Conservation (phyloP, 2,797 vertebrate species). For the Calcarius lapponicus region DNA sequence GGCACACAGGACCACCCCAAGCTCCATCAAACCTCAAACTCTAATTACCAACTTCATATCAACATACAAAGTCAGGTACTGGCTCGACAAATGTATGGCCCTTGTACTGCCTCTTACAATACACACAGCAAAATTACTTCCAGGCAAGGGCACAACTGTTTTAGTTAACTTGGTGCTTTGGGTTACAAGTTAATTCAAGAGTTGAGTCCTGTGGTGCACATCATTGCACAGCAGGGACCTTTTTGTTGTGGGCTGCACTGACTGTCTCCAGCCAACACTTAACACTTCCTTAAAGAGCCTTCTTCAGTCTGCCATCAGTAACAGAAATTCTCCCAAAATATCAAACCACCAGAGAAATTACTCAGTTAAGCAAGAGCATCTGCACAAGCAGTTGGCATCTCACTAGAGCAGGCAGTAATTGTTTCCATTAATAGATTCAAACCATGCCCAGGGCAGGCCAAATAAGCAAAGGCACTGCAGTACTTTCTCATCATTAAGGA, state of each 20-base stretch:
- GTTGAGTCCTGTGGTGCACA: not conserved
- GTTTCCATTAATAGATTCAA: constrained; percentile 56
- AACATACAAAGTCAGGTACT: not conserved
- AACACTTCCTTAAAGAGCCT: not conserved
- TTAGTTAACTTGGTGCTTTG: not conserved
- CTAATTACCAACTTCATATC: not conserved
- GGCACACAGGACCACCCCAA: not conserved
- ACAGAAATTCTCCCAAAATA: not conserved
- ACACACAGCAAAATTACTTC: not conserved
- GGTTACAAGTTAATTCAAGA: not conserved
- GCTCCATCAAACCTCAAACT: not conserved
- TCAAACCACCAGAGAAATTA: not conserved
- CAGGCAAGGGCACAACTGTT: not conserved
- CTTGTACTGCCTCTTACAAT: not conserved
- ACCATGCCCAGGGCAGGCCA: not conserved
- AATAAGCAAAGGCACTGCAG: not conserved
- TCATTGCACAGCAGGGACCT: not conserved
- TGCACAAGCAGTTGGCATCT: constrained; percentile 27
- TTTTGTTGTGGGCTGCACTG: not conserved
- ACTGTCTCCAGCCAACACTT: not conserved
- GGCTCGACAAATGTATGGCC: not conserved
- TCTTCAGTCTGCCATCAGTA: not conserved
- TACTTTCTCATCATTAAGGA: not conserved
- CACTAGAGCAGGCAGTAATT: not conserved
- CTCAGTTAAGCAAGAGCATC: not conserved